Percentiles rank a stretch among this genome's conserved stretches.
These are phyloP conservation scores for Whitmania pigra DNA, from an alignment of 1,140 invertebrate genomes.

Conservation along the genomic window DNA sequence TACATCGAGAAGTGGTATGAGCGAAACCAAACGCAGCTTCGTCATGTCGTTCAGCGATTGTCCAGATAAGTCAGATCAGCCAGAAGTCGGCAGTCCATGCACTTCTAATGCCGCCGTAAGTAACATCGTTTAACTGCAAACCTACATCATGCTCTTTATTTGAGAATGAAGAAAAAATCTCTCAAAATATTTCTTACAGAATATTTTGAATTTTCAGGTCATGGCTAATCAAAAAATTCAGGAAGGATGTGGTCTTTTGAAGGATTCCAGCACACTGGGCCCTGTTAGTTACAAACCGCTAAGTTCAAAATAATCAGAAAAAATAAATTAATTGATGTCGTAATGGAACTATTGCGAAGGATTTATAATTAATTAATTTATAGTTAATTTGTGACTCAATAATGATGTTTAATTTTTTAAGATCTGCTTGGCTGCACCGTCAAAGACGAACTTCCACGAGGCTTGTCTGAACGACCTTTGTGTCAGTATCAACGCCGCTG, in stretches of 20 bases:
- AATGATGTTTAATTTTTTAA: not conserved
- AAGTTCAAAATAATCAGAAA: no score
- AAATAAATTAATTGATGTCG: no score
- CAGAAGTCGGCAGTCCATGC: not conserved
- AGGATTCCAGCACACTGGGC: no score
- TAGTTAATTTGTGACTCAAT: not conserved
- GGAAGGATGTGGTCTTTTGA: no score
- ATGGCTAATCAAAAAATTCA: no score
- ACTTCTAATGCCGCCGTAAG: conserved; percentile 5
- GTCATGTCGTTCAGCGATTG: conserved; percentile 9
- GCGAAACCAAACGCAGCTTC: not conserved
- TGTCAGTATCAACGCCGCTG: not conserved
- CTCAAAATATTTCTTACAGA: no score
- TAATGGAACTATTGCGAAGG: no score
- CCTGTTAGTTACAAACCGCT: no score
- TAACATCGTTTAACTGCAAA: not conserved
- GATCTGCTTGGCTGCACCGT: not conserved
- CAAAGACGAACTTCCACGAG: not conserved
- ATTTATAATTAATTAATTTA: no score
- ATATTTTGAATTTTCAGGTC: no score
- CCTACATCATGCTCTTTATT: not conserved
- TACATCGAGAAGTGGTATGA: conserved; percentile 1
- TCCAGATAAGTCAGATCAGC: not conserved
- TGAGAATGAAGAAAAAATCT: no score
- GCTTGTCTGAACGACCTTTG: not conserved